Evolutionary conservation across 2,888 invertebrate genomes (phyloP).

Genomic region (Meteorus colon): DNA sequence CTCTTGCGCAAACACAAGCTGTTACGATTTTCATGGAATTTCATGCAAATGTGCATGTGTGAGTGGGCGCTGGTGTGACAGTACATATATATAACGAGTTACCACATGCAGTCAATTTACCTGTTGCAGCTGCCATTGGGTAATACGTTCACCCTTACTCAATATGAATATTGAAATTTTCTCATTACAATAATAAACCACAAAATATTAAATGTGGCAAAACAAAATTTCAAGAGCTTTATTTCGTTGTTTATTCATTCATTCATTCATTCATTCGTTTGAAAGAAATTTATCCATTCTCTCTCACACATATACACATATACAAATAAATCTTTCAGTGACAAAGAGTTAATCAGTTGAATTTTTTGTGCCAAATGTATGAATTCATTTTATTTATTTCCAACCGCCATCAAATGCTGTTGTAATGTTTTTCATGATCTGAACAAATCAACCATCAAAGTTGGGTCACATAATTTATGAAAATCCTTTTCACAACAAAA

Average conservation of each 20-base stretch:
- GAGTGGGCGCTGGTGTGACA: slow-evolving; percentile 32
- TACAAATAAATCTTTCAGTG: too few species aligned
- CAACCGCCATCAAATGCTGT: too few species aligned
- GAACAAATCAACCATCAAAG: too few species aligned
- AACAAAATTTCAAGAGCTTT: background rate
- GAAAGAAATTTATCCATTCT: too few species aligned
- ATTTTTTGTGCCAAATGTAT: too few species aligned
- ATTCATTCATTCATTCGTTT: background rate
- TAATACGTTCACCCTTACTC: slow-evolving; percentile 38
- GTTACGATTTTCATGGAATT: slow-evolving; percentile 50
- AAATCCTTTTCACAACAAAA: too few species aligned
- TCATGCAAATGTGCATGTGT: slow-evolving; percentile 15
- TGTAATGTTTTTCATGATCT: too few species aligned
- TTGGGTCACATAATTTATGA: too few species aligned
- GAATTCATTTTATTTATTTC: too few species aligned
- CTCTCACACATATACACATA: too few species aligned
- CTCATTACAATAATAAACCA: background rate
- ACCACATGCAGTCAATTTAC: slow-evolving; percentile 50
- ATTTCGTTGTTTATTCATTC: background rate
- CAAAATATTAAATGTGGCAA: background rate
- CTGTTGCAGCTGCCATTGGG: slow-evolving; percentile 61
- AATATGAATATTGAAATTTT: background rate
- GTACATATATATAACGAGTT: slow-evolving; percentile 38
- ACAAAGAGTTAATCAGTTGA: too few species aligned
- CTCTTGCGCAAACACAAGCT: slow-evolving; percentile 65